Base-by-base conservation (phyloP, 2,888 invertebrate genomes). In the Hipparchia semele region DNA sequence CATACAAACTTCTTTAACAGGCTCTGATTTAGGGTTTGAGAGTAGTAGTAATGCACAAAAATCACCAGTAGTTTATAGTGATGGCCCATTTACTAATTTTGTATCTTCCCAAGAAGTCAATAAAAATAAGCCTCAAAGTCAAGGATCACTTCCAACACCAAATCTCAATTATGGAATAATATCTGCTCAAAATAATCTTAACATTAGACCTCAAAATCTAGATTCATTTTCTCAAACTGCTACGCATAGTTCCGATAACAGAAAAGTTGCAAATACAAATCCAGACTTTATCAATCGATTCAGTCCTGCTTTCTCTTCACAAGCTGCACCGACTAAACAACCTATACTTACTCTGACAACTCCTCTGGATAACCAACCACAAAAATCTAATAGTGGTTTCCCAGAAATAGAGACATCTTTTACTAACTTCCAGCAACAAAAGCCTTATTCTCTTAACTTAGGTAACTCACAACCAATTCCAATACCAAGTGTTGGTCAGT, bases 341-440 rank as follows among this genome's bases (percentile, higher is more conserved):
- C 88, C 88, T 51, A 79, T 82, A 60, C 81, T 79, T 72, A 87
- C 86, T 76, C 78, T 87, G 51, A 86, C 86, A 8, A 88, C 87
- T 65, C 88, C 89, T 33, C 82, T 88, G 10, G 86, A 85, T 79
- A 66, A 9, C 33, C 61, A 61, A 39, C 56, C 60, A 65, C 58
- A 7, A 64, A 49, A 49, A 49, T 23, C 64, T 9, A 64, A 64
- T 9, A 49, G 64, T 23, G 49, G 8, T 51, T 23, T 13, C 23
- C 49, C 64, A 10, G 49, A 10, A 64, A 23, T 64, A 9, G 13
- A 9, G n/a, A 13, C 62, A 62, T 13, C 62, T n/a, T 49, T 46
- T 49, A 49, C 6, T 46, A 13, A 62, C 4, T 8, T 8, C 13
- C 65, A 66, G 53, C 13, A 49, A 64, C 64, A 49, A 46, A 23